Evolutionary conservation across 2,113 vertebrate genomes (phyloP), one percentile per base, ranked within the genome.

Genomic region (Mormoops blainvillei): DNA sequence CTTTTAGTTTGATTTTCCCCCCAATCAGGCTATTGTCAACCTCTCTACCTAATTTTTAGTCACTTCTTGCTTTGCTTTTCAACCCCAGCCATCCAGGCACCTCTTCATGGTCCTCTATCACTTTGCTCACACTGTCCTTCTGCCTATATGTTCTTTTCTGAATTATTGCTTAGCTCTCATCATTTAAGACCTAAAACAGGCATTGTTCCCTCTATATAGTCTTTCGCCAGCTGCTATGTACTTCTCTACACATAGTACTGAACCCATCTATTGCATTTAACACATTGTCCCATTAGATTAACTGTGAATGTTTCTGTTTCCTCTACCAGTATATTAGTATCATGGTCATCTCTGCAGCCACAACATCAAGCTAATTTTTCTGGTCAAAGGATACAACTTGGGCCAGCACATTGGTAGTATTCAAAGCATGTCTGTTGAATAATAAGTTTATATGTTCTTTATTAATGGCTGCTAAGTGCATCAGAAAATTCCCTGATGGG

Each of bases 381-480:
- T 82, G 10, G 89, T 97, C 22, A 93, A 94, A 84, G 19, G 10
- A 65, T 81, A 88, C 28, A 95, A 93, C 3, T 58, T 94, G 45
- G n/a, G 65, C 36, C 56, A 94, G 41, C 26, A 61, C 36, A 68
- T 24, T 89, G 43, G 52, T 89, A 81, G 41, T 65, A 31, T 56
- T 94, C 48, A 91, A 92, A 89, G 63, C 58, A 43, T 24, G 10
- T 82, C 76, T 94, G 18, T 50, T 92, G 33, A 96, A 68, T 68
- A 97, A 61, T 70, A 56, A 92, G 33, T 77, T 95, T 92, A 90
- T 92, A 88, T 76, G 54, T 15, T 41, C 50, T 90, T 96, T 52
- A 94, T 92, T 94, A 94, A 90, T 77, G 45, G 54, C 45, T 84
- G 9, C 22, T 58, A 89, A 92, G 26, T 86, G 22, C 43, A 92